Evolutionary conservation across 2,797 vertebrate genomes (phyloP).

Genomic region (Luscinia megarhynchos): DNA sequence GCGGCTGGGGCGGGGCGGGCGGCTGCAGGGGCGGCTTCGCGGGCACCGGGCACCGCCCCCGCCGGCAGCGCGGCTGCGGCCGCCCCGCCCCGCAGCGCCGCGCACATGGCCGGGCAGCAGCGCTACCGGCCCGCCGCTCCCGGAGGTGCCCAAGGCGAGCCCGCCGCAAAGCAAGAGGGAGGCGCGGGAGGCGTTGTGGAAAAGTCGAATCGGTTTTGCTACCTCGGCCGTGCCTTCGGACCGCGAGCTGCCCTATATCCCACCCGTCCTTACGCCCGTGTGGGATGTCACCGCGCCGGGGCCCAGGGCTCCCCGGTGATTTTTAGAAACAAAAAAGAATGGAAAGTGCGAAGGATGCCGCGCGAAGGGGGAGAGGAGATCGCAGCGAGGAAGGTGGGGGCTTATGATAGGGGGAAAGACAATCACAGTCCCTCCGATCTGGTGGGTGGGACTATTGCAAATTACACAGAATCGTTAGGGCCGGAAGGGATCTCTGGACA

Average conservation of each 20-base stretch:
- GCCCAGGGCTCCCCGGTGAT: fast-evolving
- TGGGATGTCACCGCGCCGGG: neutral
- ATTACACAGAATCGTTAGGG: neutral
- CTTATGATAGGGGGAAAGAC: fast-evolving
- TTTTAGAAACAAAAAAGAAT: neutral
- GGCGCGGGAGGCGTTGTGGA: neutral
- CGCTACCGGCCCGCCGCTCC: fast-evolving
- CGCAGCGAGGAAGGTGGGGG: neutral
- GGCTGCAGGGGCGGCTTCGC: neutral
- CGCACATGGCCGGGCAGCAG: neutral
- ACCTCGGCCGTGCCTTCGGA: neutral
- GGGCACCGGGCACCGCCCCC: neutral
- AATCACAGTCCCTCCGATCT: fast-evolving
- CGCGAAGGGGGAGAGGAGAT: neutral
- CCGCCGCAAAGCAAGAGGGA: fast-evolving
- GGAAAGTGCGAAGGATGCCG: neutral
- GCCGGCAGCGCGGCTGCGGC: neutral
- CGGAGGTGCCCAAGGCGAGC: fast-evolving
- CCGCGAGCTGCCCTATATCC: too few species aligned
- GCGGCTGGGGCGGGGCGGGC: slow-evolving; percentile 34
- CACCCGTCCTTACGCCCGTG: too few species aligned
- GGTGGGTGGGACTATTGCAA: neutral
- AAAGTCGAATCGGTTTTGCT: fast-evolving
- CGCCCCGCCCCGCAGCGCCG: neutral
- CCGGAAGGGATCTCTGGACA: neutral